Conservation (phyloP, 1,140 invertebrate genomes). For the Popillia japonica region DNA sequence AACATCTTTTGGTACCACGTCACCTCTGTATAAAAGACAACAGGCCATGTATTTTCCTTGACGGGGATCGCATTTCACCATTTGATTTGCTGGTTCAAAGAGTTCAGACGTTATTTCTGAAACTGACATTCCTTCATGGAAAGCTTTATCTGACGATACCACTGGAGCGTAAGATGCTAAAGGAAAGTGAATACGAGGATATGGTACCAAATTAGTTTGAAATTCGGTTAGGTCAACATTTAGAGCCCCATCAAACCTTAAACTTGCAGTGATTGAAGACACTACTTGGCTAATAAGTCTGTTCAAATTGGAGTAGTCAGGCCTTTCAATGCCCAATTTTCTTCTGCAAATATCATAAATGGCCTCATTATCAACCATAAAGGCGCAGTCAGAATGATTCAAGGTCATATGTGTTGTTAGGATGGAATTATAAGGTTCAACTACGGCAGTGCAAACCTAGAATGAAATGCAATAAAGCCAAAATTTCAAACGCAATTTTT, state of each 20-base stretch:
- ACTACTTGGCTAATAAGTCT: constrained; percentile 76
- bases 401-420: constrained; percentile 71
- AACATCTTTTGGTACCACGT: constrained; percentile 68
- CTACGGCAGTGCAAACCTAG: constrained; percentile 75
- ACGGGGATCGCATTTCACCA: constrained; percentile 74
- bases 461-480: no score
- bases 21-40: constrained; percentile 73
- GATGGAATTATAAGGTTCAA: constrained; percentile 76
- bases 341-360: constrained; percentile 77
- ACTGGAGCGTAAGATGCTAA: constrained; percentile 78
- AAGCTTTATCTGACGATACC: constrained; percentile 69
- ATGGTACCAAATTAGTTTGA: constrained; percentile 75
- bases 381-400: constrained; percentile 71
- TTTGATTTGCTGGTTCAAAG: constrained; percentile 73
- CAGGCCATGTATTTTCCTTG: constrained; percentile 79
- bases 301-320: constrained; percentile 72
- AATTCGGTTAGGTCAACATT: constrained; percentile 86
- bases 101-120: constrained; percentile 76
- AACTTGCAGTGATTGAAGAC: constrained; percentile 80
- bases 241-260: constrained; percentile 79
- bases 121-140: constrained; percentile 73
- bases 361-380: constrained; percentile 76
- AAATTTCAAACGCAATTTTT: no score
- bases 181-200: constrained; percentile 76
- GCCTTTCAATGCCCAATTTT: constrained; percentile 71